Conservation (phyloP, 2,888 invertebrate species). For the Drosophila flavopinicola region DNA sequence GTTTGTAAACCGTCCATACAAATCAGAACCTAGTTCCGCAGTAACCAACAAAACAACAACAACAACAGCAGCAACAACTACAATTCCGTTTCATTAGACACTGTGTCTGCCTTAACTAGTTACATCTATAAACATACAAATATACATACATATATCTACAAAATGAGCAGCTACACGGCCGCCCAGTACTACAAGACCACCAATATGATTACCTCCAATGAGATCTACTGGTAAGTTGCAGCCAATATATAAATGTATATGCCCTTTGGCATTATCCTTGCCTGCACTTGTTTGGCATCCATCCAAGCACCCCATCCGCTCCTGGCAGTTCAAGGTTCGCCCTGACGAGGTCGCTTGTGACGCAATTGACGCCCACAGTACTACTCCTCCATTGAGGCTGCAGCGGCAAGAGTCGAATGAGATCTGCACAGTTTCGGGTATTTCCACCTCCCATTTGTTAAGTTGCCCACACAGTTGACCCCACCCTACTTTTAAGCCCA, state of each 20-base stretch:
- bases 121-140: conserved; percentile 17
- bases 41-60: conserved; percentile 35
- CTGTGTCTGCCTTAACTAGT: conserved; percentile 67
- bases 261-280: conserved; percentile 10
- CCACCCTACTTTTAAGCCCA: conserved; percentile 39
- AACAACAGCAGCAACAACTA: conserved; percentile 36
- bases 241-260: conserved; percentile 3
- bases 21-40: conserved; percentile 67
- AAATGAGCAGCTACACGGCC: conserved; percentile 76
- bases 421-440: conserved; percentile 28
- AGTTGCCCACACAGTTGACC: conserved; percentile 28
- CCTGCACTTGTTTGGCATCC: conserved; percentile 53
- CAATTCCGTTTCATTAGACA: conserved; percentile 74
- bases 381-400: conserved; percentile 45
- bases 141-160: conserved; percentile 33
- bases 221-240: conserved; percentile 81
- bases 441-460: neutral
- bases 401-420: conserved; percentile 50
- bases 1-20: conserved; percentile 68
- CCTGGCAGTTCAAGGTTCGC: conserved; percentile 57
- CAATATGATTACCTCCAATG: conserved; percentile 82
- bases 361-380: conserved; percentile 53
- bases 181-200: conserved; percentile 77
- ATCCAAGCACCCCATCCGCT: conserved; percentile 1
- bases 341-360: conserved; percentile 54